Percentiles rank a stretch among this genome's conserved stretches.
Evolutionary conservation across 1,140 invertebrate species (phyloP).

Genomic region (Polyergus mexicanus): DNA sequence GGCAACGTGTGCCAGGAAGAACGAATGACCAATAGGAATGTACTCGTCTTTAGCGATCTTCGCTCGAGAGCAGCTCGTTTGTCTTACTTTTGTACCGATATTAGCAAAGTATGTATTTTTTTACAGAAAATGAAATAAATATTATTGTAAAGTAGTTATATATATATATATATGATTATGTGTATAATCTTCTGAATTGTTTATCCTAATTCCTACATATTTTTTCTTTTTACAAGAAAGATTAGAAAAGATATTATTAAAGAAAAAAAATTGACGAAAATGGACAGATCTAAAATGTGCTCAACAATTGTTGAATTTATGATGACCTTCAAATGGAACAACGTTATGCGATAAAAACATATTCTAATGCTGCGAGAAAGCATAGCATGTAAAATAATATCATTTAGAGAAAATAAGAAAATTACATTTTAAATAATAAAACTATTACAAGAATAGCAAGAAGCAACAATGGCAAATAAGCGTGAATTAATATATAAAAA

Average conservation of each 20-base stretch:
- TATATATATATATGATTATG: neutral
- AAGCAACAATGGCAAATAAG: no score
- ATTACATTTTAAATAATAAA: no score
- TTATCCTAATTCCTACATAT: neutral
- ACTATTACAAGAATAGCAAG: no score
- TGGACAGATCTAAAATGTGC: neutral
- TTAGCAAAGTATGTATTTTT: conserved; percentile 81
- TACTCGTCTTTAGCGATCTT: conserved; percentile 59
- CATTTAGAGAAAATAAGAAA: neutral
- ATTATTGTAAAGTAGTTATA: conserved; percentile 61
- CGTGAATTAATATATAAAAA: no score
- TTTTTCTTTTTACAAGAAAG: neutral
- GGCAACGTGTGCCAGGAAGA: conserved; percentile 62
- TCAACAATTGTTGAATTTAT: neutral
- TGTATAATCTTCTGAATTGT: neutral
- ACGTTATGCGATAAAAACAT: neutral
- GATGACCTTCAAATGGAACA: neutral
- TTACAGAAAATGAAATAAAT: conserved; percentile 78
- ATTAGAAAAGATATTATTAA: neutral
- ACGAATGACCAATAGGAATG: conserved; percentile 32
- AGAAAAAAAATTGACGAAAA: neutral
- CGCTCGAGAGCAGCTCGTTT: conserved; percentile 70
- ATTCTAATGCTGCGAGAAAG: neutral
- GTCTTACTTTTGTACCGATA: conserved; percentile 76
- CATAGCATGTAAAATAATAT: neutral